Evolutionary conservation across 53 echinoderm and acorn worm genomes (phyloP).

Genomic region (Holothuria leucospilota): DNA sequence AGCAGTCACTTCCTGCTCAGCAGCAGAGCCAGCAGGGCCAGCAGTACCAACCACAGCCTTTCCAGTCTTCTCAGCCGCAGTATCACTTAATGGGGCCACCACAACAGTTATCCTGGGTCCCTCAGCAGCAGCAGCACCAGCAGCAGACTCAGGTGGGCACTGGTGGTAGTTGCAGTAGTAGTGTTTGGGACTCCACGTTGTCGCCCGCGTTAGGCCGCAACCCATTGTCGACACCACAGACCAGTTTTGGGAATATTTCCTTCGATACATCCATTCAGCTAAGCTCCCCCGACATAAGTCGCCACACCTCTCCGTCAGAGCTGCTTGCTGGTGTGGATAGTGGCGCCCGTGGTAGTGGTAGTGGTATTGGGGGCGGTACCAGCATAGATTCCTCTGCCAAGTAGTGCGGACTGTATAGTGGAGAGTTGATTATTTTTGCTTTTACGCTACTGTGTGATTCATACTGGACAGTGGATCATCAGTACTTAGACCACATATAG

Average conservation of each 20-base stretch:
- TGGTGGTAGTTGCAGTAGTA: constrained; percentile 4
- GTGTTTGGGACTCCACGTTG: constrained; percentile 6
- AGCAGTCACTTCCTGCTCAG: constrained; percentile 14
- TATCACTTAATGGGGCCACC: constrained; percentile 6
- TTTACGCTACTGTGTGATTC: no score
- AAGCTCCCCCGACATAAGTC: constrained; percentile 8
- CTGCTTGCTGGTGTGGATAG: constrained; percentile 10
- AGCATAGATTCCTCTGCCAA: no score
- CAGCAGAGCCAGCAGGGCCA: neutral
- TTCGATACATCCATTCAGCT: constrained; percentile 6
- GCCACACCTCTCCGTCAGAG: constrained; percentile 10
- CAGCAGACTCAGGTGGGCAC: constrained; percentile 10
- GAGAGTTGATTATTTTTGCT: no score
- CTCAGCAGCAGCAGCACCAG: neutral
- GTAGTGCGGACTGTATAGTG: no score
- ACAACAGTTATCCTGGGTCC: constrained; percentile 14
- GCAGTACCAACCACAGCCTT: constrained; percentile 14
- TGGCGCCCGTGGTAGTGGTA: no score
- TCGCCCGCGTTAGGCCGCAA: constrained; percentile 10
- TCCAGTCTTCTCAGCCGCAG: constrained; percentile 2
- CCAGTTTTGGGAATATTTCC: constrained; percentile 14
- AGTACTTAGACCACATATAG: no score
- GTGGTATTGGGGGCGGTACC: neutral
- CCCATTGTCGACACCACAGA: constrained; percentile 6
- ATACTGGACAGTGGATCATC: no score